phyloP scores from a whole-genome alignment of 2,113 vertebrate species.

The Benitochromis conjunctus region DNA sequence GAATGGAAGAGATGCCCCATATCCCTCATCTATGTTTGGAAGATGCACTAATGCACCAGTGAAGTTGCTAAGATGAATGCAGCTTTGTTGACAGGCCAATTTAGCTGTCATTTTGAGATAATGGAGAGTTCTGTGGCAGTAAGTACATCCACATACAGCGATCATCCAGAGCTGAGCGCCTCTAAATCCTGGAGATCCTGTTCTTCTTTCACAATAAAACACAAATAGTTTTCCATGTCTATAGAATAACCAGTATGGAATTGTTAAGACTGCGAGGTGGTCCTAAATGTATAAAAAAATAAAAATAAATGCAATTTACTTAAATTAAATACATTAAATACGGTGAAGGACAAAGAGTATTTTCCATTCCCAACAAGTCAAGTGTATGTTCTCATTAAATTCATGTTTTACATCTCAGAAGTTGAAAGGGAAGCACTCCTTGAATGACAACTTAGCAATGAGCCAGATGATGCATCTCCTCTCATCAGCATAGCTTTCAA shows the following conservation, averaged over 20 bases:
- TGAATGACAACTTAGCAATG: neutral
- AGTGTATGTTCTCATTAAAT: neutral
- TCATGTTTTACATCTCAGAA: neutral
- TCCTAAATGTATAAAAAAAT: neutral
- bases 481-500: constrained; percentile 27
- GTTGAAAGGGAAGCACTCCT: neutral
- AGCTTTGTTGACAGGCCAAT: constrained; percentile 56
- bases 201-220: neutral
- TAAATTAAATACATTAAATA: neutral
- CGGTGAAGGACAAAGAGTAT: neutral
- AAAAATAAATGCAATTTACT: neutral
- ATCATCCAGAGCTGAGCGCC: constrained; percentile 4
- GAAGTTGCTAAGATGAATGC: constrained; percentile 43
- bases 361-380: neutral
- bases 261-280: neutral
- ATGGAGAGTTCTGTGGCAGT: constrained; percentile 33
- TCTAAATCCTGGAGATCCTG: neutral
- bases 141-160: constrained; percentile 1
- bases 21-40: constrained; percentile 37
- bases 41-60: constrained; percentile 40
- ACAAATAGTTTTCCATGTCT: neutral
- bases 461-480: constrained; percentile 4
- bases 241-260: neutral
- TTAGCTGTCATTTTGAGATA: constrained; percentile 52
- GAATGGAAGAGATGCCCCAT: constrained; percentile 35